These are phyloP conservation scores for Drosophila subobscura DNA, from an alignment of 1,140 invertebrate genomes.

Conservation along the genomic window DNA sequence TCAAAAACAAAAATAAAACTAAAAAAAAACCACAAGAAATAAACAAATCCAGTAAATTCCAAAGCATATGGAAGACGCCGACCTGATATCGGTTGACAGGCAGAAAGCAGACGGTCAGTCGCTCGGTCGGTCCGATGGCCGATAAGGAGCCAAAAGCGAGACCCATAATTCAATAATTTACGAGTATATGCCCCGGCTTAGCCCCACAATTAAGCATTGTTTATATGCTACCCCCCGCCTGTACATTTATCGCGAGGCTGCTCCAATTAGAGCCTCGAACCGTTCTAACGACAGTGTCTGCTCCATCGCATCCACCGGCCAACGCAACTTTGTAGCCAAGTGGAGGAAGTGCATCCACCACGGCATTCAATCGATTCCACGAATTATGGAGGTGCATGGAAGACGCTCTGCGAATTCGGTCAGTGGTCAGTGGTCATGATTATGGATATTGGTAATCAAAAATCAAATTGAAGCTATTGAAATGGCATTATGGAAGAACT, in stretches of 20 bases:
- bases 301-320: constrained; percentile 5
- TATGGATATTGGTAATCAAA: too few relatives aligned
- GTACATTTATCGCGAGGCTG: constrained; percentile 10
- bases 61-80: constrained; percentile 11
- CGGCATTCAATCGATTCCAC: too few relatives aligned
- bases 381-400: too few relatives aligned
- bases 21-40: constrained; percentile 8
- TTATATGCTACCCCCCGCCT: constrained; percentile 20
- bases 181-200: constrained; percentile 4
- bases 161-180: constrained; percentile 33
- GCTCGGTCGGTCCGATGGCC: too few relatives aligned
- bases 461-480: too few relatives aligned
- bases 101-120: too few relatives aligned
- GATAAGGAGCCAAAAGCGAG: not conserved
- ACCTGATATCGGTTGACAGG: constrained; percentile 9
- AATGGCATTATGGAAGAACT: too few relatives aligned
- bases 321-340: constrained; percentile 31
- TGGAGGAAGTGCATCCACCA: not conserved
- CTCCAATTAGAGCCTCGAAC: constrained; percentile 28
- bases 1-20: constrained; percentile 2
- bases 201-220: constrained; percentile 40
- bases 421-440: too few relatives aligned
- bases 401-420: too few relatives aligned
- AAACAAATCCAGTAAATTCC: constrained; percentile 30
- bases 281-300: constrained; percentile 11